Conservation (phyloP, 2,797 vertebrate genomes). For the Notamacropus eugenii region DNA sequence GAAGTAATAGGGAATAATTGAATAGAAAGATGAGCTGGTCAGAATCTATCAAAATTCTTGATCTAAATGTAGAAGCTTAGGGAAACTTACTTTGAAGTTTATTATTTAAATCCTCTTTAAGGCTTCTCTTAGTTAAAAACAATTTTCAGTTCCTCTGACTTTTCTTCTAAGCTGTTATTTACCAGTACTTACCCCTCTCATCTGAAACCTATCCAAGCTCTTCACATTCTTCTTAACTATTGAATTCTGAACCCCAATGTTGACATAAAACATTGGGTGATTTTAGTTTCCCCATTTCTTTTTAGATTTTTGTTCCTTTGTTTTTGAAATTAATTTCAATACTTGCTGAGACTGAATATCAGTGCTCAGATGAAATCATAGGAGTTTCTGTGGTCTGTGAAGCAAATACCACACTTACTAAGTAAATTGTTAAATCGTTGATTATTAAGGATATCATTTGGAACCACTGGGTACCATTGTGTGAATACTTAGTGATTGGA, state of each 20-base stretch:
- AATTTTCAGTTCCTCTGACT: not conserved
- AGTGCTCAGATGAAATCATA: not conserved
- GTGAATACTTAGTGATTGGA: slow-evolving; percentile 40
- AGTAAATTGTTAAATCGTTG: slow-evolving; percentile 19
- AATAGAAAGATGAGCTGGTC: not conserved
- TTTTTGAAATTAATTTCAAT: slow-evolving; percentile 48
- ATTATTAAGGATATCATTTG: slow-evolving; percentile 30
- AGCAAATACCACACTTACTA: slow-evolving; percentile 24
- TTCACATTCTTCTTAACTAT: slow-evolving; percentile 47
- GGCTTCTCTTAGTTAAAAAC: not conserved
- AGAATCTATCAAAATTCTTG: not conserved
- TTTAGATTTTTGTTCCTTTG: slow-evolving; percentile 53
- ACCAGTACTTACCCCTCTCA: slow-evolving; percentile 35
- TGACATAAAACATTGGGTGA: slow-evolving; percentile 46
- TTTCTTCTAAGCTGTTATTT: not conserved
- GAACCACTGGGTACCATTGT: not conserved
- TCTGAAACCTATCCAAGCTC: slow-evolving; percentile 54
- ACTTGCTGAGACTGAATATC: slow-evolving; percentile 10
- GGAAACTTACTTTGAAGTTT: not conserved
- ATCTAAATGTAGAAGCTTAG: not conserved
- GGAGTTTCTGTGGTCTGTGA: not conserved
- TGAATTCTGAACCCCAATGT: slow-evolving; percentile 53
- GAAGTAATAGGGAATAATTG: not conserved
- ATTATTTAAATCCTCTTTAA: not conserved
- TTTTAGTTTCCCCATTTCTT: slow-evolving; percentile 51